A percentile compares a stretch with the other conserved stretches of the same genome.
These are phyloP conservation scores for Ardeotis arabs DNA, from an alignment of 2,113 vertebrate genomes.

Conservation along the genomic window DNA sequence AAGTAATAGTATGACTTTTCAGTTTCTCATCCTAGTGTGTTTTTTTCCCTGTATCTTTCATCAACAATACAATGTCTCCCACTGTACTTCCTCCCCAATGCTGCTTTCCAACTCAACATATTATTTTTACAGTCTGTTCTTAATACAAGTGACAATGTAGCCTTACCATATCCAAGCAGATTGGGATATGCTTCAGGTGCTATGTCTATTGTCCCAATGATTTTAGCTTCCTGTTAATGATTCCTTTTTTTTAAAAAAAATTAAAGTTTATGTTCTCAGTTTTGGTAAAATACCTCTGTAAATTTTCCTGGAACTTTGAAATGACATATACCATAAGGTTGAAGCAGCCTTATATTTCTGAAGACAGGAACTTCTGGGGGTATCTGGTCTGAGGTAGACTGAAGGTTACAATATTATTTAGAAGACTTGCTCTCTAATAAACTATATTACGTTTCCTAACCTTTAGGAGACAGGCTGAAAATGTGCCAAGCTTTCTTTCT, in stretches of 20 bases:
- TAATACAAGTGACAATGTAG: neutral
- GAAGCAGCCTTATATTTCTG: neutral
- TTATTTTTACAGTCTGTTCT: neutral
- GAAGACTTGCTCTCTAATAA: neutral
- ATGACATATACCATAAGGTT: neutral
- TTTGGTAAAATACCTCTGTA: neutral
- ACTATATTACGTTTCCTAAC: neutral
- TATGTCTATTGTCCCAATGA: neutral
- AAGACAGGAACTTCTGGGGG: neutral
- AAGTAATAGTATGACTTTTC: neutral
- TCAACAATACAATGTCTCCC: neutral
- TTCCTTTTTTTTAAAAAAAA: neutral
- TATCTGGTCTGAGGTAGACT: neutral
- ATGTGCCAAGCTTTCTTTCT: neutral
- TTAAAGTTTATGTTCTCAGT: neutral
- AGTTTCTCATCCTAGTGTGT: neutral
- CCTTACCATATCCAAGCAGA: neutral
- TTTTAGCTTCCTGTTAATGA: neutral
- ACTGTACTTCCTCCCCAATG: neutral
- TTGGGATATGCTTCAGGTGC: neutral
- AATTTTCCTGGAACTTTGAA: neutral
- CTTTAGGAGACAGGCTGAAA: neutral
- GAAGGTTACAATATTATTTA: neutral
- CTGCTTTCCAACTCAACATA: neutral
- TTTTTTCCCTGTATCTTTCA: neutral